Base-by-base conservation (phyloP, 2,888 invertebrate species). In the Merodon equestris region DNA sequence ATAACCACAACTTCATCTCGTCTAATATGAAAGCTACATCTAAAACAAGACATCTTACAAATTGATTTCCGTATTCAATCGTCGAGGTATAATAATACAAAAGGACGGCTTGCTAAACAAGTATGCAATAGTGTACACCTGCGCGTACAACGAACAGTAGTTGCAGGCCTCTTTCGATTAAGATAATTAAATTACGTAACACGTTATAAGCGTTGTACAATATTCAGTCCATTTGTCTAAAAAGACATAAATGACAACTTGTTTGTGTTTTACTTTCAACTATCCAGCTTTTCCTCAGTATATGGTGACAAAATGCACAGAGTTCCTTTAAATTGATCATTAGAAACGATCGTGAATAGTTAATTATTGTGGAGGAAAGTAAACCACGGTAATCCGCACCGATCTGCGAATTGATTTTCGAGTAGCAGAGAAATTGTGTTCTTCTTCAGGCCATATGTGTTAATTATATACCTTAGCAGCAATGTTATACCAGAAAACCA, bases 51-150 rank as follows among this genome's bases (percentile, higher is more conserved):
- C 61, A 71, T 68, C 60, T 60, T 50, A 17, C 58, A 74, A 68
- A 79, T 74, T 74, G 74, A 79, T 79, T 79, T 79, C 79, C 79
- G 79, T 74, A 79, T 79, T 79, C 73, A 58, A 60, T 68, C 48
- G 64, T 64, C 74, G 79, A 27, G 27, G 27, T 27, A 27, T 27
- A 27, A 27, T 27, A 27, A 27, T 27, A 27, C 27, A 27, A 27
- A 40, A 51, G 79, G 54, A 18, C 57, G 47, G 9, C 54, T 18
- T 19, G 14, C 51, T 47, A 17, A 73, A 60, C 63, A 47, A 57
- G 72, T 67, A 53, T 67, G 67, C 73, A 63, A 34, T 48, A 40
- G 44, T 3, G 15, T 17, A 17, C 77, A 73, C 68, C 77, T 79
- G 77, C 48, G 77, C 48, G 54, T 53, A 18, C 18, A 34, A 45